These are phyloP conservation scores for Drosophila saltans DNA, from an alignment of 1,140 invertebrate species.

Conservation along the genomic window DNA sequence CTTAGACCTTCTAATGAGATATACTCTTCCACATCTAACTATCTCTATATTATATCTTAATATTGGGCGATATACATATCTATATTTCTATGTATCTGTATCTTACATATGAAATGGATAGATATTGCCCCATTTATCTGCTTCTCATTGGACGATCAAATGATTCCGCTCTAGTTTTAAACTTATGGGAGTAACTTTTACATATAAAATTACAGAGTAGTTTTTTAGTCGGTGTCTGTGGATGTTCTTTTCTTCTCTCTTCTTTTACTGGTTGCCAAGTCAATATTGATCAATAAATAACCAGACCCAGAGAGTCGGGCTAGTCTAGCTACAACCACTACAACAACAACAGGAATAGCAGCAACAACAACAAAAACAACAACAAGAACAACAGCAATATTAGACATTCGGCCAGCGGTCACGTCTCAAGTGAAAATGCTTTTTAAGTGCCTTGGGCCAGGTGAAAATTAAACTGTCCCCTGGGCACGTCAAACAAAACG, in stretches of 20 bases:
- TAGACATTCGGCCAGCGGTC: constrained; percentile 66
- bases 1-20: too few relatives aligned
- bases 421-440: constrained; percentile 80
- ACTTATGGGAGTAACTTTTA: too few relatives aligned
- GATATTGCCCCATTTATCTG: too few relatives aligned
- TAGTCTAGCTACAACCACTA: constrained; percentile 37
- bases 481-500: constrained; percentile 70
- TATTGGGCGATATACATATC: too few relatives aligned
- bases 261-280: constrained; percentile 53
- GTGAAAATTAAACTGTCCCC: constrained; percentile 81
- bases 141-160: too few relatives aligned
- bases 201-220: too few relatives aligned
- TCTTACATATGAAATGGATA: too few relatives aligned
- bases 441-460: constrained; percentile 76
- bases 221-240: too few relatives aligned
- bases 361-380: constrained; percentile 34
- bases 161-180: too few relatives aligned
- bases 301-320: constrained; percentile 29
- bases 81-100: too few relatives aligned
- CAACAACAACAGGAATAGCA: not conserved
- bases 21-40: too few relatives aligned
- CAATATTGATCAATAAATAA: constrained; percentile 82
- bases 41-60: too few relatives aligned
- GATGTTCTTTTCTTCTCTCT: not conserved
- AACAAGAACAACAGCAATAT: constrained; percentile 34